A percentile compares a stretch with the other conserved stretches of the same genome.
Evolutionary conservation across 1,140 invertebrate species (phyloP).

Genomic region (Pissodes strobi): DNA sequence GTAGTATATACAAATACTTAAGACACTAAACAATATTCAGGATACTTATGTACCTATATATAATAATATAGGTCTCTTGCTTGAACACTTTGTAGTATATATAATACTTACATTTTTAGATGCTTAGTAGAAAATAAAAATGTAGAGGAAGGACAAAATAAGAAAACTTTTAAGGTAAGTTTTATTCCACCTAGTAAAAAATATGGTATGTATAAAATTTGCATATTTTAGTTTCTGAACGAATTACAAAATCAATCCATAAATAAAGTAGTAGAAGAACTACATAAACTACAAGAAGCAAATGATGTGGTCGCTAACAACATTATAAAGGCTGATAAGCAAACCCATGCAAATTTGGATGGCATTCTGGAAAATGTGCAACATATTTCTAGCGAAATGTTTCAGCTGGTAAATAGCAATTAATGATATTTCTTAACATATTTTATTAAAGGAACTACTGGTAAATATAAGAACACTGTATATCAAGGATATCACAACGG

Average conservation of each 20-base stretch:
- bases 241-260: constrained; percentile 39
- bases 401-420: constrained; percentile 54
- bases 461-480: too few species aligned
- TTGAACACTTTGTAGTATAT: too few species aligned
- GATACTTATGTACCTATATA: too few species aligned
- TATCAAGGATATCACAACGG: too few species aligned
- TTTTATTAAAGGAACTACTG: too few species aligned
- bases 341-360: constrained; percentile 23
- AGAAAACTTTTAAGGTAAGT: constrained; percentile 23
- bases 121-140: constrained; percentile 33
- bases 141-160: constrained; percentile 15
- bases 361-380: constrained; percentile 52
- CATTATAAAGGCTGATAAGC: constrained; percentile 16
- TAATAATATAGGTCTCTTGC: too few species aligned
- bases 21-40: too few species aligned
- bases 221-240: constrained; percentile 28
- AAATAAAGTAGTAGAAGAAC: constrained; percentile 36
- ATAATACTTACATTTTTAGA: too few species aligned
- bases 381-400: constrained; percentile 54
- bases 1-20: too few species aligned
- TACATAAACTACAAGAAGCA: constrained; percentile 47
- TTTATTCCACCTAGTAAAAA: neutral
- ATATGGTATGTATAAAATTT: neutral
- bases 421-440: constrained; percentile 16
- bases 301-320: constrained; percentile 31